Evolutionary conservation across 2,888 invertebrate genomes (phyloP), one percentile per base, ranked within the genome.

Genomic region (Steinernema hermaphroditum): DNA sequence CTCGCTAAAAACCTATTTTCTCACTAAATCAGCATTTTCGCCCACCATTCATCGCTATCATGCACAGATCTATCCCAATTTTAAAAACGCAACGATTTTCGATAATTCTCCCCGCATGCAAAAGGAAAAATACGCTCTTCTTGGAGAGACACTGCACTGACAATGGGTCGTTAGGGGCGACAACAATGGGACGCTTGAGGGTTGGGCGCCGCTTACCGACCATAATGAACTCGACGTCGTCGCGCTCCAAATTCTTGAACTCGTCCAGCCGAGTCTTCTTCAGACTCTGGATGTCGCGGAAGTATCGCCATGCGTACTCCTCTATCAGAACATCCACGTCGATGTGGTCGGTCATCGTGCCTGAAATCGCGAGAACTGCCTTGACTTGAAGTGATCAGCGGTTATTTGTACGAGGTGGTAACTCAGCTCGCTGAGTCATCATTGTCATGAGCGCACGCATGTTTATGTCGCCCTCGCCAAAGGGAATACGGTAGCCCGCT

Each of bases 231-330:
- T 82, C 82, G 74, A 82, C 84, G 72, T 87, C 86, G 54, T 83
- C 85, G 8, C 78, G 72, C 12, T 86, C 85, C 68, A 86, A 72
- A 70, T 76, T 78, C 57, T 81, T 79, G 74, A 85, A 87, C 29
- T 83, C 82, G 68, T 84, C 84, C 29, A 83, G 72, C 19, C 81
- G 72, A 22, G 84, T 80, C 73, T 83, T 85, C 49, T 79, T 78
- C 8, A 86, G 69, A 24, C 74, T 69, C 16, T 72, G 75, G 14
- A 83, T 57, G 69, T 86, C 86, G 69, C 75, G 77, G 75, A 86
- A 86, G 29, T 81, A 78, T 24, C 76, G 72, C 86, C 86, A 86
- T 4, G 85, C 85, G 76, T 85, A 86, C 69, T 86, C 83, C 71
- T 86, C 86, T 27, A 86, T 77, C 32, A 87, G 70, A 24, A 77